A percentile compares a stretch with the other conserved stretches of the same genome.
These are phyloP conservation scores for Pseudomugil tenellus DNA, from an alignment of 2,797 vertebrate genomes.

Conservation along the genomic window DNA sequence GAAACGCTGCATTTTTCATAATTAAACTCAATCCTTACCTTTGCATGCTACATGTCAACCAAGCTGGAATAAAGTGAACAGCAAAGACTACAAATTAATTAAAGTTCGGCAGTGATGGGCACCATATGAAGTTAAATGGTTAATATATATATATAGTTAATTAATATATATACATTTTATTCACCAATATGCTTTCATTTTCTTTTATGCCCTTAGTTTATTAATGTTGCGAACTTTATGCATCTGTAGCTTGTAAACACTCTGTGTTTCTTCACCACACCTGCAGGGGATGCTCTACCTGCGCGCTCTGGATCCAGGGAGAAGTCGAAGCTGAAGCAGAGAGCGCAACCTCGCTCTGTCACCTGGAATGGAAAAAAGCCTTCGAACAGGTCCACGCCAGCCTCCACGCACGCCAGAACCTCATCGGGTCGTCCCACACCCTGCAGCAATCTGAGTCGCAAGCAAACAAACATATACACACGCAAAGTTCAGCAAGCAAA, in stretches of 20 bases:
- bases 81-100: constrained; percentile 7
- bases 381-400: constrained; percentile 96
- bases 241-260: background rate
- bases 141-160: too few relatives aligned
- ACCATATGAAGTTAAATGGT: background rate
- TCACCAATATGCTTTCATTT: background rate
- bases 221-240: background rate
- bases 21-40: constrained; percentile 2
- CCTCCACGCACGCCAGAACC: constrained; percentile 90
- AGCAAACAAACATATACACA: constrained; percentile 17
- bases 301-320: constrained; percentile 83
- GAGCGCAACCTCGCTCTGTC: constrained; percentile 92
- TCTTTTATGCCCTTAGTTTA: background rate
- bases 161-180: background rate
- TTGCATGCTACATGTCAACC: background rate
- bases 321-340: constrained; percentile 86
- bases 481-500: constrained; percentile 4
- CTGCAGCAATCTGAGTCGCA: constrained; percentile 85
- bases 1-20: constrained; percentile 16
- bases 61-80: constrained; percentile 1
- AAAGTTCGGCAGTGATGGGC: background rate
- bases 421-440: constrained; percentile 92
- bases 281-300: constrained; percentile 79
- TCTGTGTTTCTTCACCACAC: constrained; percentile 53
- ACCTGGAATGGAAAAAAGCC: constrained; percentile 94